Percentiles rank a stretch among this genome's conserved stretches.
phyloP scores from a whole-genome alignment of 2,113 vertebrate species.

The Nanorana parkeri region DNA sequence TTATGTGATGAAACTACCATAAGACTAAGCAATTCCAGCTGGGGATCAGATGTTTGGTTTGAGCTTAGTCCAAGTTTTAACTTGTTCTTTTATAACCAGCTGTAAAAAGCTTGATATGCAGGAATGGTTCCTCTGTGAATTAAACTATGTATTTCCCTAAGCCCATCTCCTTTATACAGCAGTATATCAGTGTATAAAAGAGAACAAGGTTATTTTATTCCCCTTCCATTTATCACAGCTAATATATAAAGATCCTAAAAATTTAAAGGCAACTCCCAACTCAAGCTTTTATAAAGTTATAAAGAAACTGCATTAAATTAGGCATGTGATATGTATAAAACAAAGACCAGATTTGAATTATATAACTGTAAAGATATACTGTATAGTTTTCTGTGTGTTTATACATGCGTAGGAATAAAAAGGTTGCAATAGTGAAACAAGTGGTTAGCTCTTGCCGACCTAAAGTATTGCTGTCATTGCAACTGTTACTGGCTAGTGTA shows the following conservation, averaged over 20 bases:
- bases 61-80: constrained; percentile 41
- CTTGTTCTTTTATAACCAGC: constrained; percentile 46
- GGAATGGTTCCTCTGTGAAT: constrained; percentile 30
- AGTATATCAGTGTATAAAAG: constrained; percentile 1
- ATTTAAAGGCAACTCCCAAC: neutral
- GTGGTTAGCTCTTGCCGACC: too few relatives aligned
- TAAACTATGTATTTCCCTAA: constrained; percentile 26
- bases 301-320: too few relatives aligned
- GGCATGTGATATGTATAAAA: too few relatives aligned
- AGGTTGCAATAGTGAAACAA: too few relatives aligned
- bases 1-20: constrained; percentile 35
- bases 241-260: constrained; percentile 21
- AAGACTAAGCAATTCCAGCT: constrained; percentile 43
- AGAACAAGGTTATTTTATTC: constrained; percentile 5
- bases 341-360: too few relatives aligned
- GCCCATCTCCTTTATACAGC: constrained; percentile 9
- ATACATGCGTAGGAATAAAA: too few relatives aligned
- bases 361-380: too few relatives aligned
- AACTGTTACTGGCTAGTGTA: too few relatives aligned
- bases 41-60: constrained; percentile 44
- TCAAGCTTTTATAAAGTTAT: neutral
- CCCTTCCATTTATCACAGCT: constrained; percentile 5
- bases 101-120: constrained; percentile 49
- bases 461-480: too few relatives aligned
- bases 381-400: too few relatives aligned